Base-by-base conservation (phyloP, 2,797 vertebrate species). In the Carcharodon carcharias region DNA sequence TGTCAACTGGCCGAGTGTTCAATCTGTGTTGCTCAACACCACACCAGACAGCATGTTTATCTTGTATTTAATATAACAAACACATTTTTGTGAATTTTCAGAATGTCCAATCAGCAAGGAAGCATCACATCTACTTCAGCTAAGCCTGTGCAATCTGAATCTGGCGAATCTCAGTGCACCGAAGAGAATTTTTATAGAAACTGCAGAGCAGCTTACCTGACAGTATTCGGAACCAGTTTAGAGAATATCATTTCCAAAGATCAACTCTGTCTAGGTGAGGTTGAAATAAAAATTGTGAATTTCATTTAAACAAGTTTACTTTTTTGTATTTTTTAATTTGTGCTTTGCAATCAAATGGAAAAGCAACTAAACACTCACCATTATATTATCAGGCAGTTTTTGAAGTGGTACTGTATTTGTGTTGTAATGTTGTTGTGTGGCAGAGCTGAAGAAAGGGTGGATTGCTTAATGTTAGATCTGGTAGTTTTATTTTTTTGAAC, bases 181-280 rank as follows among this genome's bases (percentile, higher is more conserved):
- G 98, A 98, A 96, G 98, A 98, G 96, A 54, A 96, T 92, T 99
- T 99, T 97, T 99, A 99, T 97, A 96, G 96, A 96, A 98, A 98
- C 67, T 99, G 99, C 97, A 98, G 99, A 97, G 99, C 99, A 96
- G 98, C 98, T 11, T 99, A 99, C 91, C 97, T 99, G 31, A 96
- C 98, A 95, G 97, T 99, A 73, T 98, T 99, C 87, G 98, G 97
- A 97, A 99, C 98, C 96, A 99, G 99, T 97, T 98, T 99, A 97
- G 98, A 98, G 96, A 99, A 98, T 65, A 99, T 99, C 97, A 97
- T 98, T 93, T 99, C 98, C 1, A 99, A 98, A 97, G 98, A 99
- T 96, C 99, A 99, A 96, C 97, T 99, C 80, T 97, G 97, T 97
- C 97, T 98, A 96, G 99, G 99, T 99, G 98, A 98, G 56, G 56